phyloP scores from a whole-genome alignment of 1,140 invertebrate genomes.

The Trichonephila clavata region DNA sequence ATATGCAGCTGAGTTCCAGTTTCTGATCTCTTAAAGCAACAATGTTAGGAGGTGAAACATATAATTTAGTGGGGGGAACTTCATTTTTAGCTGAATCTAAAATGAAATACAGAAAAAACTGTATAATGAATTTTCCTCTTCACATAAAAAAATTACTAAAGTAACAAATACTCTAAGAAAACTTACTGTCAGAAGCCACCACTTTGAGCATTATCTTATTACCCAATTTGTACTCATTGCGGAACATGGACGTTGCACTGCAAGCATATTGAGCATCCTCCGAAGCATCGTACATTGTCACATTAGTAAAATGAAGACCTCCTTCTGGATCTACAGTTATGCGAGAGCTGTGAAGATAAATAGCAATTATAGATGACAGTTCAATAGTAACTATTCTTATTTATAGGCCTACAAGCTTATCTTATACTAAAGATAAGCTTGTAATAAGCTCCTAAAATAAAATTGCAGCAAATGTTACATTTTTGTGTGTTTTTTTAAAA shows the following conservation, averaged over 20 bases:
- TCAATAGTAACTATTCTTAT: no score
- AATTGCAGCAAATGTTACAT: no score
- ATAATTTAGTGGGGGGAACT: constrained; percentile 89
- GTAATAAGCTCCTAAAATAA: no score
- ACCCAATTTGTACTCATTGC: constrained; percentile 89
- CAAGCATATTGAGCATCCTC: constrained; percentile 91
- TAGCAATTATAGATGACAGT: not conserved
- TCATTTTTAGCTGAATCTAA: constrained; percentile 85
- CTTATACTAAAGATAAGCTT: no score
- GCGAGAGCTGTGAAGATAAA: constrained; percentile 83
- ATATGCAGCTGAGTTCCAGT: constrained; percentile 93
- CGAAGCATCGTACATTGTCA: constrained; percentile 91
- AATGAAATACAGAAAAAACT: not conserved
- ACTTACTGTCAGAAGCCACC: constrained; percentile 84
- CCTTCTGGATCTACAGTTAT: constrained; percentile 97
- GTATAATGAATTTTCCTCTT: not conserved
- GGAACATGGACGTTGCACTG: constrained; percentile 91
- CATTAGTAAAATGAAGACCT: constrained; percentile 96
- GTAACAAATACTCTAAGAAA: not conserved
- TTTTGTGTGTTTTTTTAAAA: no score
- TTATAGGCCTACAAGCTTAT: no score
- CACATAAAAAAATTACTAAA: not conserved
- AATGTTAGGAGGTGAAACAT: constrained; percentile 91
- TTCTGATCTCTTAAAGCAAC: constrained; percentile 90
- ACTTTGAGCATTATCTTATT: constrained; percentile 90